These are phyloP conservation scores for Varanus komodoensis DNA, from an alignment of 2,113 vertebrate species.

Conservation along the genomic window DNA sequence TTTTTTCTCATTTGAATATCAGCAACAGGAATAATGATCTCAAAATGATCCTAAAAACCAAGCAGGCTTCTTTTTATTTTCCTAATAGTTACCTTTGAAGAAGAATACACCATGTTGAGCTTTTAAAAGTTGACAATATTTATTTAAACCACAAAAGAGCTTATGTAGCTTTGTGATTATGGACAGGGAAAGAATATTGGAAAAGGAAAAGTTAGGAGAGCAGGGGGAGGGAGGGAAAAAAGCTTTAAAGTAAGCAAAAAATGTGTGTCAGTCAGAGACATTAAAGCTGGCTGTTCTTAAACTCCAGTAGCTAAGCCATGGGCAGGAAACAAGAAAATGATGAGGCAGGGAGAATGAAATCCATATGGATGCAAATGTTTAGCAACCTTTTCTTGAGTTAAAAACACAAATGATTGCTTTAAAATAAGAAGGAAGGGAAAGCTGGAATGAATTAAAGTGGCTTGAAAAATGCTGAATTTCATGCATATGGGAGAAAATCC, in stretches of 20 bases:
- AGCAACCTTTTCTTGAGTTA: slow-evolving; percentile 70
- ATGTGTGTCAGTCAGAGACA: slow-evolving; percentile 75
- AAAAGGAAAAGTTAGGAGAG: slow-evolving; percentile 71
- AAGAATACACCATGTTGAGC: slow-evolving; percentile 43
- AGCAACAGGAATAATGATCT: slow-evolving; percentile 53
- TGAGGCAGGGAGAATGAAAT: slow-evolving; percentile 75
- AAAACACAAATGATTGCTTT: slow-evolving; percentile 73
- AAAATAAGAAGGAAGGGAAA: slow-evolving; percentile 40
- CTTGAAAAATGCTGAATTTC: slow-evolving; percentile 59
- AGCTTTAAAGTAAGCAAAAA: slow-evolving; percentile 78
- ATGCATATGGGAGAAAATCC: slow-evolving; percentile 8
- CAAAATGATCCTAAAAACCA: slow-evolving; percentile 57
- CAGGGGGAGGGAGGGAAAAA: slow-evolving; percentile 53
- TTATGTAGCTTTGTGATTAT: slow-evolving; percentile 74
- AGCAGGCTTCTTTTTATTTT: slow-evolving; percentile 52
- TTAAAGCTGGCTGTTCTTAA: slow-evolving; percentile 79
- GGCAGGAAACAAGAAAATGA: slow-evolving; percentile 78
- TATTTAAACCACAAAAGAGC: slow-evolving; percentile 75
- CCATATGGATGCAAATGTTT: slow-evolving; percentile 70
- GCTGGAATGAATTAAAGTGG: slow-evolving; percentile 51
- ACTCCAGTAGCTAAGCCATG: slow-evolving; percentile 74
- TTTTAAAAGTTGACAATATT: slow-evolving; percentile 74
- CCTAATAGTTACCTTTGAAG: slow-evolving; percentile 68
- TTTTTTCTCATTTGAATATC: slow-evolving; percentile 67
- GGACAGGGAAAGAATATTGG: slow-evolving; percentile 67